Conservation (phyloP, 2,113 vertebrate genomes). For the Tupaia chinensis region DNA sequence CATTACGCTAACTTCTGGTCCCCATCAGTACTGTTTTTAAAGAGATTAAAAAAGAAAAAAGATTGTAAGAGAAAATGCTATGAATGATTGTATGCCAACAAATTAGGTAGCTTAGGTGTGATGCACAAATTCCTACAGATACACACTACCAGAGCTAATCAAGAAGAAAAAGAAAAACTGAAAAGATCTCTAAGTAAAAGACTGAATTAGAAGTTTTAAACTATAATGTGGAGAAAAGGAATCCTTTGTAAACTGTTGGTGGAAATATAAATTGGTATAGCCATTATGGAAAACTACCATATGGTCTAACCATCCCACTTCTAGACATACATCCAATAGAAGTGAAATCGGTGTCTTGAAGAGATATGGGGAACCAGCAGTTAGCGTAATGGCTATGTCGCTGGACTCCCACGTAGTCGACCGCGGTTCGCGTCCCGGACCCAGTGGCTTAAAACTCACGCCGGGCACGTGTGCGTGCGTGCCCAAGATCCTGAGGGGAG, state of each 20-base stretch:
- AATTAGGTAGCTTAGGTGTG: background rate
- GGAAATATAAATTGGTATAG: background rate
- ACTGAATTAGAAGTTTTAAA: background rate
- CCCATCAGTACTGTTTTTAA: background rate
- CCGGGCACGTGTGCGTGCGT: no score
- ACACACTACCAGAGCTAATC: background rate
- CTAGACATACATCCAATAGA: background rate
- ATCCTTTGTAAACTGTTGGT: background rate
- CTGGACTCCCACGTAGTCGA: no score
- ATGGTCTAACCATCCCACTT: background rate
- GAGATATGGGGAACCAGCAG: no score
- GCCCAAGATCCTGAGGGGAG: no score
- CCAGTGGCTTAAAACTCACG: no score
- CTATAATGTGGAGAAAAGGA: background rate
- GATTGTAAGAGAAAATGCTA: background rate
- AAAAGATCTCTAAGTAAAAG: conserved; percentile 19
- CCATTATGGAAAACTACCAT: background rate
- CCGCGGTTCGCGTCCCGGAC: no score
- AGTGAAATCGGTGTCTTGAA: background rate
- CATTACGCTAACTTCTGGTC: no score
- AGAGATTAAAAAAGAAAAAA: background rate
- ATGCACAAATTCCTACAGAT: background rate
- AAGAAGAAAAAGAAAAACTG: background rate
- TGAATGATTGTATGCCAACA: background rate
- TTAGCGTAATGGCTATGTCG: no score